A percentile compares a stretch with the other conserved stretches of the same genome.
Conservation (phyloP, 2,113 vertebrate genomes). For the Apeltes quadracus region DNA sequence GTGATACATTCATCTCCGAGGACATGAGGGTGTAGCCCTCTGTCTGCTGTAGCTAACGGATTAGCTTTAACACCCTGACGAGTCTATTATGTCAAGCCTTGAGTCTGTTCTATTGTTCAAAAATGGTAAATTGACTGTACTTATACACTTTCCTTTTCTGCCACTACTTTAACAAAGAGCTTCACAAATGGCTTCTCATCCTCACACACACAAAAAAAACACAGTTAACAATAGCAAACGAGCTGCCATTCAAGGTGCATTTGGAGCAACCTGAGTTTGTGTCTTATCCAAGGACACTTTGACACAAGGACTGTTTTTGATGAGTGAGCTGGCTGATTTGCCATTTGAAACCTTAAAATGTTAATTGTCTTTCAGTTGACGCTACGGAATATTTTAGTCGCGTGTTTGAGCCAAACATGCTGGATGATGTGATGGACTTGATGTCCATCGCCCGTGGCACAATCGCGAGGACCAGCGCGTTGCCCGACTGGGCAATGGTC, state of each 20-base stretch:
- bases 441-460: slow-evolving; percentile 1
- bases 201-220: neutral
- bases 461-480: neutral
- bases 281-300: neutral
- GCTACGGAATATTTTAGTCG: neutral
- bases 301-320: neutral
- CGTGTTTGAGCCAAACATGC: neutral
- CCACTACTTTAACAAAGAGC: neutral
- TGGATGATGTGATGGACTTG: slow-evolving; percentile 2
- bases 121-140: neutral
- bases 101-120: slow-evolving; percentile 1
- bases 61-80: neutral
- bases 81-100: neutral
- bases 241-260: neutral
- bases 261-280: neutral
- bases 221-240: too few relatives aligned
- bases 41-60: neutral
- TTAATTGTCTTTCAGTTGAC: neutral
- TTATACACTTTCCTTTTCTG: neutral
- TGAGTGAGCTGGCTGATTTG: neutral
- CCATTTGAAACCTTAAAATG: neutral
- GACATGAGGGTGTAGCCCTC: neutral
- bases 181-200: neutral
- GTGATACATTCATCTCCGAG: neutral
- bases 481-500: neutral